Conservation (phyloP, 1,140 invertebrate genomes). For the Hesperophylax magnus region DNA sequence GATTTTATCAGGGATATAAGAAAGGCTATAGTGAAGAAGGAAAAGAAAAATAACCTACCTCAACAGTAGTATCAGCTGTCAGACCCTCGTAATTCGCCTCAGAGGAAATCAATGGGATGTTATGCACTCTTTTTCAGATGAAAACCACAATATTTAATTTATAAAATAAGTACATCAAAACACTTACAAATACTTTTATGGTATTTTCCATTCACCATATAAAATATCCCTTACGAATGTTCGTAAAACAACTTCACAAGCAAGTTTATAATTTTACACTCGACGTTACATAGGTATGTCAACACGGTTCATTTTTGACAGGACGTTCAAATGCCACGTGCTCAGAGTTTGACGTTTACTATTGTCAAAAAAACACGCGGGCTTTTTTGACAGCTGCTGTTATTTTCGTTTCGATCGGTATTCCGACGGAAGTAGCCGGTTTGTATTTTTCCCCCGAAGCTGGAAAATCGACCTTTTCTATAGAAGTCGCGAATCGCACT, state of each 20-base stretch:
- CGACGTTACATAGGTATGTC: neutral
- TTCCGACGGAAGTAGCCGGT: conserved; percentile 20
- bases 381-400: conserved; percentile 33
- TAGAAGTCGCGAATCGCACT: conserved; percentile 34
- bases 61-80: conserved; percentile 14
- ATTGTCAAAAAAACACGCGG: conserved; percentile 28
- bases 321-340: conserved; percentile 8
- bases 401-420: conserved; percentile 33
- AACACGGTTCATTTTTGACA: neutral
- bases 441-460: conserved; percentile 16
- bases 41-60: conserved; percentile 1
- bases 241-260: too few relatives aligned
- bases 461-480: conserved; percentile 37
- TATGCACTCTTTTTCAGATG: neutral
- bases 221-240: too few relatives aligned
- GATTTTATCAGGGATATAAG: too few relatives aligned
- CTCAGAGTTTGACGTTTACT: conserved; percentile 21
- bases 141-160: too few relatives aligned
- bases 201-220: too few relatives aligned
- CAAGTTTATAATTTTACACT: conserved; percentile 1
- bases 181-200: too few relatives aligned
- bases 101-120: conserved; percentile 4
- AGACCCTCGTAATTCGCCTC: neutral
- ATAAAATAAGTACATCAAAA: too few relatives aligned
- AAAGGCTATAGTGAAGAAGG: too few relatives aligned